Evolutionary conservation across 2,888 invertebrate genomes (phyloP).

Genomic region (Ormyrus nitidulus): DNA sequence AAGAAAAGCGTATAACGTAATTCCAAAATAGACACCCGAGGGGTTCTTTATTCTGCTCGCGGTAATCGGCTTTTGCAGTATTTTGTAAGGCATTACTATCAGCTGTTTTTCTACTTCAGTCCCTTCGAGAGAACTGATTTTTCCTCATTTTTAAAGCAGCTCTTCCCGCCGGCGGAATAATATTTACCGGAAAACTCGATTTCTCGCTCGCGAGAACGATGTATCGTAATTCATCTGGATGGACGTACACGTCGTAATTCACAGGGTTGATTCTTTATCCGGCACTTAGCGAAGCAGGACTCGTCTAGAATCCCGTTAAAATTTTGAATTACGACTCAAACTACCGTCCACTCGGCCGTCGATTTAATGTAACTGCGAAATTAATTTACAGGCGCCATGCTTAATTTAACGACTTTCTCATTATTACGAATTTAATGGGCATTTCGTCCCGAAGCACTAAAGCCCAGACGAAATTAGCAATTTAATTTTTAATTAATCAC

Average conservation of each 20-base stretch:
- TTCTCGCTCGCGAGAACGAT: no score
- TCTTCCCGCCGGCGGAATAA: no score
- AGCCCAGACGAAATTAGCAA: background rate
- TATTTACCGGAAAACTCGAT: no score
- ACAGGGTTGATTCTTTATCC: no score
- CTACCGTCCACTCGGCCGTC: no score
- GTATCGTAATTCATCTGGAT: no score
- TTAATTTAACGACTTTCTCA: conserved; percentile 4
- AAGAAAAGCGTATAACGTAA: conserved; percentile 1
- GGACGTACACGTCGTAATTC: no score
- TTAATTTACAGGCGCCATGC: background rate
- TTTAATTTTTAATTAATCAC: background rate
- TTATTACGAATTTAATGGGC: conserved; percentile 23
- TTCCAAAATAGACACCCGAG: conserved; percentile 24
- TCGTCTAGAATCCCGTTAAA: no score
- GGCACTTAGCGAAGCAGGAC: no score
- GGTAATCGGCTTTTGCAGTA: conserved; percentile 41
- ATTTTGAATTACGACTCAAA: no score
- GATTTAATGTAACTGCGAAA: background rate
- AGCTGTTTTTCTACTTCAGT: conserved; percentile 16
- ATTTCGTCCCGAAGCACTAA: background rate
- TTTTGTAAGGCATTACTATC: conserved; percentile 38
- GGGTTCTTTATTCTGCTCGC: conserved; percentile 5
- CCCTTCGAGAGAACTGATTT: conserved; percentile 11
- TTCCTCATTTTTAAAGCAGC: background rate